phyloP scores from a whole-genome alignment of 2,113 vertebrate genomes.

The Bostrychus sinensis region DNA sequence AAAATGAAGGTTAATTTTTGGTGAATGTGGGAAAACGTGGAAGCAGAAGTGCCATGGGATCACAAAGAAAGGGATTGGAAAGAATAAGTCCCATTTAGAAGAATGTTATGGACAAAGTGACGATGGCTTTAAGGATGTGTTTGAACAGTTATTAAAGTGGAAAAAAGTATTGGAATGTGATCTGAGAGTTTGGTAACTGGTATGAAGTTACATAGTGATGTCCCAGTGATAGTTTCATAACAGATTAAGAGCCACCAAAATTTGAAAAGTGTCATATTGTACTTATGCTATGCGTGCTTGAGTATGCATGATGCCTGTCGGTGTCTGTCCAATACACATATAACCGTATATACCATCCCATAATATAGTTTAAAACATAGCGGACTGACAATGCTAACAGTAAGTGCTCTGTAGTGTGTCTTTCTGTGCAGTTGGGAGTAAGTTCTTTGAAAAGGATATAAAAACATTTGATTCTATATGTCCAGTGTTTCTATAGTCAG shows the following conservation, averaged over 20 bases:
- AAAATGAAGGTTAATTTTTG: constrained; percentile 44
- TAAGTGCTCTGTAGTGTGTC: constrained; percentile 50
- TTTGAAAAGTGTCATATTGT: constrained; percentile 84
- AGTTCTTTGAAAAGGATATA: constrained; percentile 59
- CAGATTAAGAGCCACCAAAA: constrained; percentile 49
- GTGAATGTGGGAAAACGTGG: constrained; percentile 60
- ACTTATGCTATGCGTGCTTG: constrained; percentile 32
- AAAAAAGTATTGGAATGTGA: constrained; percentile 50
- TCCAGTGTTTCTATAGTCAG: constrained; percentile 89
- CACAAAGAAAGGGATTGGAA: constrained; percentile 86
- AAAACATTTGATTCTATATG: constrained; percentile 75
- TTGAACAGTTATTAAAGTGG: constrained; percentile 6
- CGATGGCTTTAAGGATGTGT: constrained; percentile 15
- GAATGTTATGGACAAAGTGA: constrained; percentile 2
- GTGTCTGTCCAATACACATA: constrained; percentile 49
- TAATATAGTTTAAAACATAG: constrained; percentile 45
- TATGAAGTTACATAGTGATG: constrained; percentile 4
- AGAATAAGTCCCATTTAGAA: constrained; percentile 66
- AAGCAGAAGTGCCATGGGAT: constrained; percentile 74
- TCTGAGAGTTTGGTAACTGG: constrained; percentile 29
- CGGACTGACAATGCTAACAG: constrained; percentile 43
- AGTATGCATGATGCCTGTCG: constrained; percentile 39
- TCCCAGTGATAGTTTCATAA: constrained; percentile 33
- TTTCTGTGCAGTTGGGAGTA: constrained; percentile 46
- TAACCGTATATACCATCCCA: constrained; percentile 35